Conservation (phyloP, 2,113 vertebrate species). For the Merops nubicus region DNA sequence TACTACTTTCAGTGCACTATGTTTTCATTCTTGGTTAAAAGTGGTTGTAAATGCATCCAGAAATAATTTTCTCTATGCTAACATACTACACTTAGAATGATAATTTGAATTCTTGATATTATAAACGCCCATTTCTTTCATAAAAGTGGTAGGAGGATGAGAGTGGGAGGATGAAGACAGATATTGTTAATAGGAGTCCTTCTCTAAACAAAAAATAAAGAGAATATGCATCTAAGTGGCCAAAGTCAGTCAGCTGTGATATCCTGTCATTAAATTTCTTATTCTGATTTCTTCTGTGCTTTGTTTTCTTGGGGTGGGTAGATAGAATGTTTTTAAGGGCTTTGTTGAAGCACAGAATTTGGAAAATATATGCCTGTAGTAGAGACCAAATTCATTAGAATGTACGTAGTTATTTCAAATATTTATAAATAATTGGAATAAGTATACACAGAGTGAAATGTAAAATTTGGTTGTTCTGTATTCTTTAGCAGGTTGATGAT, state of each 20-base stretch:
- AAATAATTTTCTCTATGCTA: not conserved
- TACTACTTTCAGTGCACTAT: not conserved
- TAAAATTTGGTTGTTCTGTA: not conserved
- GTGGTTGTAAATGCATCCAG: not conserved
- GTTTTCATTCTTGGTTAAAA: not conserved
- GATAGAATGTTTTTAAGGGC: not conserved
- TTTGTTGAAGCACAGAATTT: not conserved
- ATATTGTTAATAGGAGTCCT: not conserved
- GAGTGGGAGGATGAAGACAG: not conserved
- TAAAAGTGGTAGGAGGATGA: not conserved
- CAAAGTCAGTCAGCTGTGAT: not conserved
- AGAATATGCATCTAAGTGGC: not conserved
- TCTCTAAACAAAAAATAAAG: not conserved
- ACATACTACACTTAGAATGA: not conserved
- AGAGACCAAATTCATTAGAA: not conserved
- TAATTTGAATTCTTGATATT: not conserved
- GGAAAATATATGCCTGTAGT: not conserved
- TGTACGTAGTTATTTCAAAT: not conserved
- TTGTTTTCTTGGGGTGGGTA: not conserved
- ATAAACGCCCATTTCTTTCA: not conserved
- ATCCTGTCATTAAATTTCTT: not conserved
- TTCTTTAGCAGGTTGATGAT: not conserved
- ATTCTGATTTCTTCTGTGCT: not conserved
- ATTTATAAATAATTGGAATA: not conserved
- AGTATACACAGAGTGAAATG: not conserved